Evolutionary conservation across 2,888 invertebrate species (phyloP), one percentile per base, ranked within the genome.

Genomic region (Drosophila gaucha): DNA sequence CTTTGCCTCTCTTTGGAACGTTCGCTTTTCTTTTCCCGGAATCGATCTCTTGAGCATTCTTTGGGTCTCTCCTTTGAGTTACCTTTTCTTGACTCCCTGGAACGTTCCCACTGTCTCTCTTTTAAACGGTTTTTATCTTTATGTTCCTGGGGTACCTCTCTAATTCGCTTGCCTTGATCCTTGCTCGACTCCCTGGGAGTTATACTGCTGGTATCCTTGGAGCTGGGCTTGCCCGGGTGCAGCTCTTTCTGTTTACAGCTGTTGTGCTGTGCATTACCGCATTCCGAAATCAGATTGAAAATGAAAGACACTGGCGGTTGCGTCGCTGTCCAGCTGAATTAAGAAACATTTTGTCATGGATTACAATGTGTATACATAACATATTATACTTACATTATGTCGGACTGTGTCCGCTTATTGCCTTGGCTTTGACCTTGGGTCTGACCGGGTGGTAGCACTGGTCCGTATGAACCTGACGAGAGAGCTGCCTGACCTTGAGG

Each of bases 231-330:
- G 9, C 6, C 8, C 16, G 14, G 9, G 22, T 50, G 28, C 2
- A 38, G 16, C 6, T 44, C 39, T 8, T 56, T 68, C 4, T 31
- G 59, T 28, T 50, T 59, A 54, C 87, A 86, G 22, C 41, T 47
- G 10, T 55, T 78, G 46, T 82, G 82, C 20, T 86, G 58, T 2
- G 18, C 5, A 59, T 62, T 80, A 9, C 24, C 18, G 41, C 82
- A 82, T 10, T 70, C 76, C 30, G 64, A 38, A 2, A 85, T 30
- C n/a, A 78, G 20, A 41, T 84, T 75, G 2, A 52, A 82, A 0
- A 66, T 14, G 36, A 60, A 82, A 5, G 73, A 63, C 4, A 82
- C 35, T 0, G 73, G 39, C 6, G 82, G 82, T 26, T 78, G 49
- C 5, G 57, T 2, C 8, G 49, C 20, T 6, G 82, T 82, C 82